Conservation (phyloP, 2,797 vertebrate genomes). For the Helicolenus hilgendorfi region DNA sequence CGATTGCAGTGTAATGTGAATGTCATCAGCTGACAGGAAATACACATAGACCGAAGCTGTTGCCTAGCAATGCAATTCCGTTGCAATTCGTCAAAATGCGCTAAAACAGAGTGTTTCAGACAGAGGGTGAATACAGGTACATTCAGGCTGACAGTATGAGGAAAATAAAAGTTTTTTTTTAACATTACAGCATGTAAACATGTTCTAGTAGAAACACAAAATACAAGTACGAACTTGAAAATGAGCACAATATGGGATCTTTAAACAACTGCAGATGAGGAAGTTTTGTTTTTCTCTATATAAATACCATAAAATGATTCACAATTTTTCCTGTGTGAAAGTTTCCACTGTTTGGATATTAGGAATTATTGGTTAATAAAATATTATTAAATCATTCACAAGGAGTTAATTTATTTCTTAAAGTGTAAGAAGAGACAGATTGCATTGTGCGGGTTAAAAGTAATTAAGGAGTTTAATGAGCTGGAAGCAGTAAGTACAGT, state of each 20-base stretch:
- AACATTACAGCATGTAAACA: no score
- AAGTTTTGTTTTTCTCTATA: neutral
- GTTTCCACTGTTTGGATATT: neutral
- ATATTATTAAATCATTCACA: neutral
- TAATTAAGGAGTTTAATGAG: neutral
- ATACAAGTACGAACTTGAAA: no score
- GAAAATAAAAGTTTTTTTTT: fast-evolving
- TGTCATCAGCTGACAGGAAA: no score
- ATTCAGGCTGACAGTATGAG: no score
- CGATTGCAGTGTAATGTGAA: no score
- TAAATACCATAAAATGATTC: neutral
- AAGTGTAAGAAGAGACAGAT: neutral
- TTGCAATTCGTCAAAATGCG: no score
- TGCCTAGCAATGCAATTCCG: no score
- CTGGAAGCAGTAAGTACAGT: neutral
- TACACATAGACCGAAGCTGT: no score
- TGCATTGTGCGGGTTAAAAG: neutral
- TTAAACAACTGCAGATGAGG: neutral
- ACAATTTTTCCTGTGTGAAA: neutral
- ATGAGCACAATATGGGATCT: no score
- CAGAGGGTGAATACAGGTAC: no score
- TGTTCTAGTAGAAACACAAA: no score
- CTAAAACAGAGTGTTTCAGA: no score
- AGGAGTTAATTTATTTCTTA: neutral
- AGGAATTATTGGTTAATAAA: neutral